phyloP scores from a whole-genome alignment of 1,140 invertebrate species.

The Colletes gigas region DNA sequence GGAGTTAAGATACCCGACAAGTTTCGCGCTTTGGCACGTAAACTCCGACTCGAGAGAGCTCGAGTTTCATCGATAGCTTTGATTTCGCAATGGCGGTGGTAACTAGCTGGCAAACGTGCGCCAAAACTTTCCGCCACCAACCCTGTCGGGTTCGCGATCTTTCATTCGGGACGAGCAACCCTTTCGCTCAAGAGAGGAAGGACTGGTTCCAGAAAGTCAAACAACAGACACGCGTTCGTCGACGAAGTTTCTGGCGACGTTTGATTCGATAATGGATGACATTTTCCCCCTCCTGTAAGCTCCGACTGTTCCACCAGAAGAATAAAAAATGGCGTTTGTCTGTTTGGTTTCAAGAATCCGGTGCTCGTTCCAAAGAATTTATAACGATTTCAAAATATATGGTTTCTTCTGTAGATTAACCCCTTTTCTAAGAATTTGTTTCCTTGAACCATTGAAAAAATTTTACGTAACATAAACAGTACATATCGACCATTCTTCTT shows the following conservation, averaged over 20 bases:
- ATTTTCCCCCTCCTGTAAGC: neutral
- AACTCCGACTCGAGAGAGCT: constrained; percentile 16
- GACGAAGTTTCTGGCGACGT: neutral
- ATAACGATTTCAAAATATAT: no score
- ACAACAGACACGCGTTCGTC: neutral
- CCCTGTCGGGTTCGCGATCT: constrained; percentile 15
- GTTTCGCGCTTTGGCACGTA: constrained; percentile 16
- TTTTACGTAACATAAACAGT: no score
- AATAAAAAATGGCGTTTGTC: no score
- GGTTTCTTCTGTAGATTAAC: no score
- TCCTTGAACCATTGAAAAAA: no score
- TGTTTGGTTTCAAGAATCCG: no score
- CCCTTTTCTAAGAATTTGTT: no score
- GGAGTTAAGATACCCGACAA: constrained; percentile 3
- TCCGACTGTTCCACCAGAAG: neutral
- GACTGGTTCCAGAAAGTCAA: constrained; percentile 15
- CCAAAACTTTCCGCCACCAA: constrained; percentile 26
- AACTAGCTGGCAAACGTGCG: constrained; percentile 44
- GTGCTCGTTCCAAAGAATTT: no score
- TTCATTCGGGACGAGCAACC: neutral
- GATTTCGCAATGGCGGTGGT: constrained; percentile 36
- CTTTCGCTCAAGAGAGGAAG: neutral
- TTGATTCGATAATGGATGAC: neutral
- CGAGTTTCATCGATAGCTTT: constrained; percentile 58
- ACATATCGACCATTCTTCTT: no score